These are phyloP conservation scores for Charaxes varanes DNA, from an alignment of 1,140 invertebrate species.

Conservation along the genomic window DNA sequence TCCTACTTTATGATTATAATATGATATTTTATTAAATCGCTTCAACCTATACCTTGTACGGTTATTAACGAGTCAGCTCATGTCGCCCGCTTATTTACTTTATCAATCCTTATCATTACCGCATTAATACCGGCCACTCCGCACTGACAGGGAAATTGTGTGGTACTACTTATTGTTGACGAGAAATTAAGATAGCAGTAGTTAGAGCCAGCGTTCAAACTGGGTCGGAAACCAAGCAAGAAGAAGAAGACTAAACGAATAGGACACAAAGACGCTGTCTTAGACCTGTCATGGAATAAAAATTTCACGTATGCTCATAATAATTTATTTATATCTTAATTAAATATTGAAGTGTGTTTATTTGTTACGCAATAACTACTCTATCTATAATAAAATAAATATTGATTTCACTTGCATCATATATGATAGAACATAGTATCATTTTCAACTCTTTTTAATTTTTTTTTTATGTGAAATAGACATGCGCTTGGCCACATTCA, in stretches of 20 bases:
- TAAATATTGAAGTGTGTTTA: too few species aligned
- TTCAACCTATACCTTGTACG: neutral
- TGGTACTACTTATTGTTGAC: constrained; percentile 2
- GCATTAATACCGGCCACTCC: constrained; percentile 6
- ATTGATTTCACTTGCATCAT: too few species aligned
- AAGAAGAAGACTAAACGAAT: constrained; percentile 79
- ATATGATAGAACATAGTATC: too few species aligned
- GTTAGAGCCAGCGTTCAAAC: constrained; percentile 84
- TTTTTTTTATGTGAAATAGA: too few species aligned
- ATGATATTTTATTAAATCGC: too few species aligned
- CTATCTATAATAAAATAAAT: too few species aligned
- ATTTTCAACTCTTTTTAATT: too few species aligned
- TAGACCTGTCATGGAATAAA: constrained; percentile 94
- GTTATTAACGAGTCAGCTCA: constrained; percentile 2
- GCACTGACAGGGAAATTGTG: constrained; percentile 11
- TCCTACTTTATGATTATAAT: too few species aligned
- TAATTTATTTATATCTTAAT: too few species aligned
- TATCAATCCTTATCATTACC: constrained; percentile 22
- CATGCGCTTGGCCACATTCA: too few species aligned
- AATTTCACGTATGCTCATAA: constrained; percentile 74
- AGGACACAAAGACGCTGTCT: constrained; percentile 93
- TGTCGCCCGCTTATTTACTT: constrained; percentile 13
- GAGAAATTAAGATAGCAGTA: constrained; percentile 2
- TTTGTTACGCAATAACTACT: too few species aligned
- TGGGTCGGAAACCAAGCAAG: constrained; percentile 86